Conservation (phyloP, 2,113 vertebrate genomes). For the Zosterops hypoxanthus region DNA sequence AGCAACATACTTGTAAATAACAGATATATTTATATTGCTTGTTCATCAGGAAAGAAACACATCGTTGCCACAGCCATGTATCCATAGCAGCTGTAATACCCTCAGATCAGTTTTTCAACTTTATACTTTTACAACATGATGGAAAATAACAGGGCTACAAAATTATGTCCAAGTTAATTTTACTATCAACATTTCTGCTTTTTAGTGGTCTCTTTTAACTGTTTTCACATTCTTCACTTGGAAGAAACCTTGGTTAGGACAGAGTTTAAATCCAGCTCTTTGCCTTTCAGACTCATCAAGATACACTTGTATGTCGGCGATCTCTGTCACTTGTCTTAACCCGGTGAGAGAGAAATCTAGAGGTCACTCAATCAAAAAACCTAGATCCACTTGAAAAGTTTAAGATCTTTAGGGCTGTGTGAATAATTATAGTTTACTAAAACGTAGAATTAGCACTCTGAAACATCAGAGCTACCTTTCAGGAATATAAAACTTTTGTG, state of each 20-base stretch:
- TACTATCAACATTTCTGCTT: not conserved
- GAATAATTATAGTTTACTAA: not conserved
- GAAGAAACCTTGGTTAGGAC: not conserved
- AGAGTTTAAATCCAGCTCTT: conserved; percentile 1
- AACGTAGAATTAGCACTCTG: not conserved
- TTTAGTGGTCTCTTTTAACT: not conserved
- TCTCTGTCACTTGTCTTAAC: not conserved
- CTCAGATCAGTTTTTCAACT: not conserved
- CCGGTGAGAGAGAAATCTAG: not conserved
- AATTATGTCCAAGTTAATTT: not conserved
- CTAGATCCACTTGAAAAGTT: not conserved
- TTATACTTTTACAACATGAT: not conserved
- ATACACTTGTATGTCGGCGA: not conserved
- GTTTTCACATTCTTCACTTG: not conserved
- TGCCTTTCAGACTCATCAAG: not conserved
- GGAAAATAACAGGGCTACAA: not conserved
- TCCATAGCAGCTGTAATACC: conserved; percentile 47
- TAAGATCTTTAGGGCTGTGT: not conserved
- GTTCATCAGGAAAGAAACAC: conserved; percentile 59
- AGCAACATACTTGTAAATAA: conserved; percentile 69
- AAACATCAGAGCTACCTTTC: not conserved
- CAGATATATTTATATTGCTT: conserved; percentile 68
- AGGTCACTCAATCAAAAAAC: not conserved
- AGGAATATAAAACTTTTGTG: not conserved
- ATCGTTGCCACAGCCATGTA: conserved; percentile 17